These are phyloP conservation scores for Eudyptes chrysolophus DNA, from an alignment of 2,113 vertebrate genomes.

Conservation along the genomic window DNA sequence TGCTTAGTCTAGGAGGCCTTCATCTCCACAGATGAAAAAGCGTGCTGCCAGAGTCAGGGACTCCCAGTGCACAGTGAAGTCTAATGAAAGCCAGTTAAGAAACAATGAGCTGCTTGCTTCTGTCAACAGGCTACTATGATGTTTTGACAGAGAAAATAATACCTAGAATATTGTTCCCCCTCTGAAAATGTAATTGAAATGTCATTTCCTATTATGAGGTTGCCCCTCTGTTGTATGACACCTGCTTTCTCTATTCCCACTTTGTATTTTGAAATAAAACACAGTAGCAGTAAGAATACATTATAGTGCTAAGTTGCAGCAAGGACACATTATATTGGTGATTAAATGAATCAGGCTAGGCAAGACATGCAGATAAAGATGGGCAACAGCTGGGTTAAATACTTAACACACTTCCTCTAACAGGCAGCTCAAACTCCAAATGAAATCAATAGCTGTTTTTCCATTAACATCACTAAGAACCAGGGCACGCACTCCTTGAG, in stretches of 20 bases:
- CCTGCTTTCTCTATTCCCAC: background rate
- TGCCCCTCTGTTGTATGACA: background rate
- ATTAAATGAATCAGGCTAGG: background rate
- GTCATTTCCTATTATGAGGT: background rate
- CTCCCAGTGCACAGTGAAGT: background rate
- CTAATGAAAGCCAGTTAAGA: background rate
- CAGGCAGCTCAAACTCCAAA: background rate
- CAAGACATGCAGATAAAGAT: background rate
- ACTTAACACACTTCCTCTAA: background rate
- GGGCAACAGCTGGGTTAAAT: background rate
- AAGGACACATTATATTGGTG: background rate
- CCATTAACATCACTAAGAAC: background rate
- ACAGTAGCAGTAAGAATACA: background rate
- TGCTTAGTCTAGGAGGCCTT: background rate
- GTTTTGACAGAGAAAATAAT: background rate
- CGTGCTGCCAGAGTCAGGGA: background rate
- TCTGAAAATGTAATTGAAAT: background rate
- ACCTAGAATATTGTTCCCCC: background rate
- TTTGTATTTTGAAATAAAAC: background rate
- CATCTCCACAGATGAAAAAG: background rate
- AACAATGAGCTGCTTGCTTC: background rate
- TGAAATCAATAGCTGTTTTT: background rate
- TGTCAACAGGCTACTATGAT: background rate
- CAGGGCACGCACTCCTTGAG: background rate
- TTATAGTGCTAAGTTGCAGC: background rate